Percentiles rank a stretch among this genome's conserved stretches.
phyloP scores from a whole-genome alignment of 2,113 vertebrate species.

The Passer domesticus region DNA sequence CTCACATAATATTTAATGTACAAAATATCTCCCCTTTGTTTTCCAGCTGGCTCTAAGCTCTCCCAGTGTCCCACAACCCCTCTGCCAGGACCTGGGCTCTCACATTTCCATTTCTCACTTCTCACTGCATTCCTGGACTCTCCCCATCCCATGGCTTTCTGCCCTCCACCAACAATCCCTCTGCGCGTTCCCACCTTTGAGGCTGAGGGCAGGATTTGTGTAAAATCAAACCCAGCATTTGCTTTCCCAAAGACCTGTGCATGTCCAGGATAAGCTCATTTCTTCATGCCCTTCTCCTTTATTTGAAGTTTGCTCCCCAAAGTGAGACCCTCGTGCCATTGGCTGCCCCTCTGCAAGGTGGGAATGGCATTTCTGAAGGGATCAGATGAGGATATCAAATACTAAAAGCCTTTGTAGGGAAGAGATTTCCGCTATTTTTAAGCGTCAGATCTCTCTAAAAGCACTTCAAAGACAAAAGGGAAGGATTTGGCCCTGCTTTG shows the following conservation, averaged over 20 bases:
- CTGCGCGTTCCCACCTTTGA: neutral
- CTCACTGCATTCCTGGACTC: neutral
- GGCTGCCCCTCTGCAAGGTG: neutral
- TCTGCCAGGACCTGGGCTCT: neutral
- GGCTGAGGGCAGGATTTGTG: neutral
- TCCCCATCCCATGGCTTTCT: neutral
- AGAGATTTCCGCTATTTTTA: neutral
- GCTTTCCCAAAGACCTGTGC: neutral
- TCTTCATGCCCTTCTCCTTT: neutral
- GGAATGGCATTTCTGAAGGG: neutral
- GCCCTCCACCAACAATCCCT: neutral
- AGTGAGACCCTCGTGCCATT: neutral
- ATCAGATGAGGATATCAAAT: neutral
- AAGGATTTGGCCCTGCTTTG: neutral
- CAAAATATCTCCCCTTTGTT: accelerated
- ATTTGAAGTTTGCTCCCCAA: neutral
- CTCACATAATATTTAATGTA: neutral
- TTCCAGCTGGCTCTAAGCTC: neutral
- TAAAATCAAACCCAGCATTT: neutral
- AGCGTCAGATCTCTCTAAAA: neutral
- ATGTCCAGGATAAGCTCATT: neutral
- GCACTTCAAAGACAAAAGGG: neutral
- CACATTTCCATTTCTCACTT: neutral
- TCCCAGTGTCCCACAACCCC: neutral
- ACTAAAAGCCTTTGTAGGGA: neutral